Evolutionary conservation across 2,797 vertebrate genomes (phyloP).

Genomic region (Leptodactylus fallax): DNA sequence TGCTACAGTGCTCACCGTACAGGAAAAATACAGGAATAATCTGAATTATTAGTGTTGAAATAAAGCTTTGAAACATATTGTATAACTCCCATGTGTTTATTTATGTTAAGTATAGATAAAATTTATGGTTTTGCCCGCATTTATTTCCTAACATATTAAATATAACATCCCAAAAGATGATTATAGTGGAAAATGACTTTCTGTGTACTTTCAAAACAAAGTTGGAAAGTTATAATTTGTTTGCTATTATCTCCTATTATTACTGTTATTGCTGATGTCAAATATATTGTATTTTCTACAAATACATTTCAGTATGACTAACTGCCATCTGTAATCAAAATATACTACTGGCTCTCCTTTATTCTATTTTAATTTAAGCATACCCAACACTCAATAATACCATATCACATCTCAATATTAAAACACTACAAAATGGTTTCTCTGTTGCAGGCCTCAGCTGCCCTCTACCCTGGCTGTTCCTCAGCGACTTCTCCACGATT

Average conservation of each 20-base stretch:
- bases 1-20: too few species aligned
- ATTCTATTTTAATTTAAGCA: too few species aligned
- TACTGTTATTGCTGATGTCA: slow-evolving; percentile 29
- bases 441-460: too few species aligned
- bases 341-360: too few species aligned
- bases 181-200: slow-evolving; percentile 31
- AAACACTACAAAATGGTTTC: too few species aligned
- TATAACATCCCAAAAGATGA: slow-evolving; percentile 1
- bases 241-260: slow-evolving; percentile 8
- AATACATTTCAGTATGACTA: slow-evolving; percentile 21
- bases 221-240: slow-evolving; percentile 27
- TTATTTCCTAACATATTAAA: slow-evolving; percentile 47
- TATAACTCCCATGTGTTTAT: slow-evolving; percentile 6
- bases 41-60: background rate
- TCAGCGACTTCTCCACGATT: too few species aligned
- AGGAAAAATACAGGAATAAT: background rate
- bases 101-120: slow-evolving; percentile 7
- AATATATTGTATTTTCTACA: slow-evolving; percentile 4
- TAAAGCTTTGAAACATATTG: background rate
- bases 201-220: slow-evolving; percentile 34
- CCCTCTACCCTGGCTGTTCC: too few species aligned
- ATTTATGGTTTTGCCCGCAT: slow-evolving; percentile 25
- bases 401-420: too few species aligned
- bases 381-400: too few species aligned
- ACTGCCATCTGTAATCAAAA: background rate